Percentiles rank a stretch among this genome's conserved stretches.
These are phyloP conservation scores for Hybognathus amarus DNA, from an alignment of 2,797 vertebrate genomes.

Conservation along the genomic window DNA sequence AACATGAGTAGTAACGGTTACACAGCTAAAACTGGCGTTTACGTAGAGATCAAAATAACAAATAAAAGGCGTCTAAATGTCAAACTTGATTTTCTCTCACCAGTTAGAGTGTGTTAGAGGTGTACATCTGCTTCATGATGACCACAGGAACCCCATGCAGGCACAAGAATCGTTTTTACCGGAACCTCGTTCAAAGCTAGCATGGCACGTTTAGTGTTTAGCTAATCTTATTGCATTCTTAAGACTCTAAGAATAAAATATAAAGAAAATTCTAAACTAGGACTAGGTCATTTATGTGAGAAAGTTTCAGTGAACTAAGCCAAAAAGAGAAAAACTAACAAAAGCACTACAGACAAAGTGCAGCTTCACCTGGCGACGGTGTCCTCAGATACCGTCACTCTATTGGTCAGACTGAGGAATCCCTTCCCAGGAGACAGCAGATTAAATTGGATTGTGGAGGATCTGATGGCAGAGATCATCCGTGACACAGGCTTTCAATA, in stretches of 20 bases:
- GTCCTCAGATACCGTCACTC: background rate
- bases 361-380: background rate
- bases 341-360: conserved; percentile 5
- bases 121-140: conserved; percentile 7
- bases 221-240: background rate
- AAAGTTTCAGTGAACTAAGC: background rate
- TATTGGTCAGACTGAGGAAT: conserved; percentile 43
- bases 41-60: background rate
- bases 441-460: conserved; percentile 73
- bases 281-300: background rate
- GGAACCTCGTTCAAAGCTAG: background rate
- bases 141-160: background rate
- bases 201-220: background rate
- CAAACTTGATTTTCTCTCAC: conserved; percentile 7
- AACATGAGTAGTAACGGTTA: background rate
- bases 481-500: conserved; percentile 51
- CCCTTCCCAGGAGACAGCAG: conserved; percentile 62
- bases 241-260: background rate
- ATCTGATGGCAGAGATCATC: conserved; percentile 66
- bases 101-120: background rate
- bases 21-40: background rate
- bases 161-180: background rate
- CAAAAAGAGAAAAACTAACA: background rate
- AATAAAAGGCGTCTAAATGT: background rate
- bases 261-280: background rate